These are phyloP conservation scores for Arctocebus calabarensis DNA, from an alignment of 2,797 vertebrate species.

Conservation along the genomic window DNA sequence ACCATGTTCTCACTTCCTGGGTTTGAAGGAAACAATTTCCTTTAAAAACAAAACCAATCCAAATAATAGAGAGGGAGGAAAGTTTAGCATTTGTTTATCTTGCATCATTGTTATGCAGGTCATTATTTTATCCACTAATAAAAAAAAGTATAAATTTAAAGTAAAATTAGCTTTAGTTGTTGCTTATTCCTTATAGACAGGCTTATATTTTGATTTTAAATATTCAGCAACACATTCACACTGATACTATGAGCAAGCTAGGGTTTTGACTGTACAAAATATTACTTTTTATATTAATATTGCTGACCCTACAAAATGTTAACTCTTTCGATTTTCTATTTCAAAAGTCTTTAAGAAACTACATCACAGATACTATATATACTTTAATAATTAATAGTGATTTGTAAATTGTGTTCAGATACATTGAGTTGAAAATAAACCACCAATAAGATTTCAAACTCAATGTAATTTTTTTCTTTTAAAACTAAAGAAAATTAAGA, in stretches of 20 bases:
- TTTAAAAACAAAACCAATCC: slow-evolving; percentile 38
- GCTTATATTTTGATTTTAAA: slow-evolving; percentile 27
- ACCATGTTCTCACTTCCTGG: slow-evolving; percentile 1
- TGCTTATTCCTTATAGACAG: not conserved
- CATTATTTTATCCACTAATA: not conserved
- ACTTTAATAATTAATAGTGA: not conserved
- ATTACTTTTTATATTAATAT: not conserved
- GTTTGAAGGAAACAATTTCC: slow-evolving; percentile 40
- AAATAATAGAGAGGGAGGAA: not conserved
- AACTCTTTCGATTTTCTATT: slow-evolving; percentile 29
- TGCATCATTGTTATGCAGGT: not conserved
- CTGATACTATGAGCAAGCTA: not conserved
- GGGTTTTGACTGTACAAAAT: not conserved
- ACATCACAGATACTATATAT: not conserved
- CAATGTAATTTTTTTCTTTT: not conserved
- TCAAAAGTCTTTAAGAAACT: not conserved
- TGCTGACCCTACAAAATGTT: not conserved
- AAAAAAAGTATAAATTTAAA: slow-evolving; percentile 16
- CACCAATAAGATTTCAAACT: slow-evolving; percentile 10
- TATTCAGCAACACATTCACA: not conserved
- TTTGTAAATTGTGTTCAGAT: not conserved
- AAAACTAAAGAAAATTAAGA: not conserved
- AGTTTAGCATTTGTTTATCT: not conserved
- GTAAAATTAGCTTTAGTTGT: not conserved
- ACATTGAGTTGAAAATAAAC: not conserved